Conservation (phyloP, 2,888 invertebrate species). For the Beris morrisii region DNA sequence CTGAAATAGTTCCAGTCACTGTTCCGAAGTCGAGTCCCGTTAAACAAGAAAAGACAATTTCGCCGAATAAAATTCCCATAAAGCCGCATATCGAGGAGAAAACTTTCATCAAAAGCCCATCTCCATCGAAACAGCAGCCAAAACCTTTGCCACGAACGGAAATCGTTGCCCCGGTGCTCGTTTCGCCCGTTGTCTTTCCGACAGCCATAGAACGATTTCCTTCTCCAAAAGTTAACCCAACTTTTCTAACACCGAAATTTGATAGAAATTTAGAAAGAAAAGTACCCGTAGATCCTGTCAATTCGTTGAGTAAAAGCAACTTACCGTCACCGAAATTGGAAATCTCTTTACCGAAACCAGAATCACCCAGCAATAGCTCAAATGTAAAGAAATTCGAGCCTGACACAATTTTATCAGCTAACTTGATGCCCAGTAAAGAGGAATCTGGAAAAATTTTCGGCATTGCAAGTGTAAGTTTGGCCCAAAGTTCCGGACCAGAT, state of each 20-base stretch:
- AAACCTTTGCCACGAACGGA: neutral
- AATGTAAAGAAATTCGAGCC: constrained; percentile 41
- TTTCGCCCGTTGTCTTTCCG: constrained; percentile 36
- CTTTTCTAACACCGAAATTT: constrained; percentile 55
- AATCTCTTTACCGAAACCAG: constrained; percentile 41
- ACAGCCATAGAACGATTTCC: constrained; percentile 55
- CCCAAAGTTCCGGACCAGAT: constrained; percentile 56
- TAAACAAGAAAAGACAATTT: constrained; percentile 4
- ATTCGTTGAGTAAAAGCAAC: constrained; percentile 43
- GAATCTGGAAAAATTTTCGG: constrained; percentile 58
- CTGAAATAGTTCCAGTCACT: constrained; percentile 21
- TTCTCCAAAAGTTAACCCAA: constrained; percentile 55
- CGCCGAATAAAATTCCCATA: neutral
- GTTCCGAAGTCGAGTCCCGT: constrained; percentile 8
- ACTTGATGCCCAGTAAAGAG: constrained; percentile 57
- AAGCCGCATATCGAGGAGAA: neutral
- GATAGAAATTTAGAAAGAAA: constrained; percentile 46
- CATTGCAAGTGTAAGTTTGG: constrained; percentile 56
- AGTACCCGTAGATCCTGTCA: constrained; percentile 34
- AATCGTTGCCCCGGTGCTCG: neutral
- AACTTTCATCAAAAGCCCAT: constrained; percentile 10
- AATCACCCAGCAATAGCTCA: constrained; percentile 36
- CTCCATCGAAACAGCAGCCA: constrained; percentile 3
- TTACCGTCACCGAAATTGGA: constrained; percentile 49
- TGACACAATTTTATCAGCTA: constrained; percentile 53